Evolutionary conservation across 1,140 invertebrate genomes (phyloP).

Genomic region (Argopecten irradians): DNA sequence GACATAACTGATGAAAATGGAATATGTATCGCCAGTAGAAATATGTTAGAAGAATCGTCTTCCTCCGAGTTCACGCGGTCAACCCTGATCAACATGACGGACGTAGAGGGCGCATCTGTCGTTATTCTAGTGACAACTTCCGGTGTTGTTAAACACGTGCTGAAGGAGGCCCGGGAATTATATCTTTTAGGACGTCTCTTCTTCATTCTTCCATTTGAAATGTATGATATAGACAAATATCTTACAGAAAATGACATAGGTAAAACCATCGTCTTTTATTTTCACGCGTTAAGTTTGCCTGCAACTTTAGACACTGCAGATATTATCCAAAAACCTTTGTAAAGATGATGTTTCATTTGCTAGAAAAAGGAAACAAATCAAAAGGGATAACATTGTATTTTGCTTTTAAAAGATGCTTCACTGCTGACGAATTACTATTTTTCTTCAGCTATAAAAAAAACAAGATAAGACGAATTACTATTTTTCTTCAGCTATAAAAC

Average conservation of each 20-base stretch:
- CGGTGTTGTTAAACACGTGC: background rate
- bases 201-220: constrained; percentile 27
- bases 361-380: no score
- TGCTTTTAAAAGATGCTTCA: no score
- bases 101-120: constrained; percentile 28
- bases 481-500: no score
- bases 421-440: no score
- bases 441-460: no score
- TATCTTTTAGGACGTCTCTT: constrained; percentile 16
- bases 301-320: no score
- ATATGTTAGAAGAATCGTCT: background rate
- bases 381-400: no score
- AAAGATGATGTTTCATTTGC: no score
- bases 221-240: constrained; percentile 12
- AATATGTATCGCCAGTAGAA: background rate
- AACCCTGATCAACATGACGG: constrained; percentile 13
- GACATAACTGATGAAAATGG: background rate
- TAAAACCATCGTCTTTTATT: background rate
- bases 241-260: constrained; percentile 7
- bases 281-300: no score
- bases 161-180: background rate
- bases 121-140: constrained; percentile 21
- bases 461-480: no score
- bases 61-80: background rate
- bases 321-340: no score